Evolutionary conservation across 1,140 invertebrate genomes (phyloP).

Genomic region (Brachionus manjavacas): DNA sequence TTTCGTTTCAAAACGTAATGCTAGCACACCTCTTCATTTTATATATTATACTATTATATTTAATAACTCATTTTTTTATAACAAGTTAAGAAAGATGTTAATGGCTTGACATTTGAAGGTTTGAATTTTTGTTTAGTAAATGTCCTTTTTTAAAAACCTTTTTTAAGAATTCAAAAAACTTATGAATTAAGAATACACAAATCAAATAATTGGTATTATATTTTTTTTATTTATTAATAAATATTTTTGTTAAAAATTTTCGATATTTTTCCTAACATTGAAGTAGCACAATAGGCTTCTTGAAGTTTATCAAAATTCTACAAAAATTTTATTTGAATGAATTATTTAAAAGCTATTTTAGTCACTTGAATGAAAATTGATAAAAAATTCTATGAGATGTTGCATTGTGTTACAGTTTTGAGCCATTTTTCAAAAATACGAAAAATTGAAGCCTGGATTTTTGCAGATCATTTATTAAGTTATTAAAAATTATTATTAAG

Average conservation of each 20-base stretch:
- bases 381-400: neutral
- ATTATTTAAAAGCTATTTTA: no score
- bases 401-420: no score
- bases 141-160: neutral
- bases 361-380: no score
- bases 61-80: neutral
- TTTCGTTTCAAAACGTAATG: no score
- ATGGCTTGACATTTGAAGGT: conserved; percentile 15
- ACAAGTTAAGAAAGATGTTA: neutral
- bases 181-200: neutral
- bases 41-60: no score
- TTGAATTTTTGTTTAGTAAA: neutral
- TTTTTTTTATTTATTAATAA: neutral
- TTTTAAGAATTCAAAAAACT: conserved; percentile 22
- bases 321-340: no score
- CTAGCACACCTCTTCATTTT: no score
- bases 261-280: no score
- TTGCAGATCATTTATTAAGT: no score
- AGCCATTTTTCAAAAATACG: no score
- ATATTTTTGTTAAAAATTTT: neutral
- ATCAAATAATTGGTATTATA: neutral
- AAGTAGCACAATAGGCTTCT: neutral
- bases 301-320: neutral
- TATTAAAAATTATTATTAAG: no score
- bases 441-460: no score